Evolutionary conservation across 2,113 vertebrate species (phyloP).

Genomic region (Brevimyrus niger): DNA sequence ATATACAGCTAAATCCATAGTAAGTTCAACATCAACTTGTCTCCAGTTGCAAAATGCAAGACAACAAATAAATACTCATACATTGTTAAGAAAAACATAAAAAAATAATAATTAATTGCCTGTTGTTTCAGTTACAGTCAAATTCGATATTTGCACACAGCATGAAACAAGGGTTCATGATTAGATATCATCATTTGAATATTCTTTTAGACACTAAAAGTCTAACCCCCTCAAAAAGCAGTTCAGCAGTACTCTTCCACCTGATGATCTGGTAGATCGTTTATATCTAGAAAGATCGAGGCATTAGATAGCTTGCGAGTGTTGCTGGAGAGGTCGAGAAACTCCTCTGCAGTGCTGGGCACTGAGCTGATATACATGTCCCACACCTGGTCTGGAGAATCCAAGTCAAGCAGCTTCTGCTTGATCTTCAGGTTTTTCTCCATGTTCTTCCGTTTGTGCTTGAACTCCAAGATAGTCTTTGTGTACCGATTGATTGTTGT

Average conservation of each 20-base stretch:
- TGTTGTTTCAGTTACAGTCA: not conserved
- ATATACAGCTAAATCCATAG: not conserved
- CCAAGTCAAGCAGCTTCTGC: slow-evolving; percentile 64
- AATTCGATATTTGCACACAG: slow-evolving; percentile 3
- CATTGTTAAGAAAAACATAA: not conserved
- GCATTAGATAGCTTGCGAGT: slow-evolving; percentile 59
- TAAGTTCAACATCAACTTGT: not conserved
- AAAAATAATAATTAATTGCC: not conserved
- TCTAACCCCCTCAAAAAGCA: not conserved
- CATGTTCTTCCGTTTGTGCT: slow-evolving; percentile 75
- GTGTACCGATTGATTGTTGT: slow-evolving; percentile 81
- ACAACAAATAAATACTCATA: not conserved
- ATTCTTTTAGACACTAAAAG: not conserved
- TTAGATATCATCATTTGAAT: not conserved
- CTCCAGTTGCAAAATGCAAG: not conserved
- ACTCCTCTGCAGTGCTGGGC: slow-evolving; percentile 63
- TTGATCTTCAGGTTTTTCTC: slow-evolving; percentile 78
- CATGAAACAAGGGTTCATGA: not conserved
- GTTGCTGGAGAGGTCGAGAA: slow-evolving; percentile 57
- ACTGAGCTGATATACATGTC: slow-evolving; percentile 77
- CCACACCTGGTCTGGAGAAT: slow-evolving; percentile 72
- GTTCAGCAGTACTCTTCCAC: slow-evolving; percentile 59
- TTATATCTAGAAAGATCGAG: slow-evolving; percentile 65
- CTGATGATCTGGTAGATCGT: slow-evolving; percentile 44
- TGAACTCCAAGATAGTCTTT: slow-evolving; percentile 77